phyloP scores from a whole-genome alignment of 1,140 invertebrate species.

The Drosophila orena region DNA sequence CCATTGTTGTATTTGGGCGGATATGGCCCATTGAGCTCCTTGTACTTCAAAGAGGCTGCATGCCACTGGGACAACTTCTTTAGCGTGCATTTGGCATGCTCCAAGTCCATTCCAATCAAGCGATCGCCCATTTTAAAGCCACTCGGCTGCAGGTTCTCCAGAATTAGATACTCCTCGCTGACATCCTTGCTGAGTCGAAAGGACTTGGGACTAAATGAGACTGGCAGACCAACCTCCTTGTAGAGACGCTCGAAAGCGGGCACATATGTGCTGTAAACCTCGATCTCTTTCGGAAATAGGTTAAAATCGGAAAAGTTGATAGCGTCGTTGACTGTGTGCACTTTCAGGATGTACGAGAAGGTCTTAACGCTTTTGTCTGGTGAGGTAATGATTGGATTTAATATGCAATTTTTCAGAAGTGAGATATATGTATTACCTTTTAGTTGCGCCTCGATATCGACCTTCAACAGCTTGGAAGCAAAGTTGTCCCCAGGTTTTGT shows the following conservation, averaged over 20 bases:
- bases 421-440: constrained; percentile 17
- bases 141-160: constrained; percentile 29
- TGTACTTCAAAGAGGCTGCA: constrained; percentile 85
- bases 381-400: not conserved
- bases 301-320: constrained; percentile 30
- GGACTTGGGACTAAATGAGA: constrained; percentile 47
- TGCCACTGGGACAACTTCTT: constrained; percentile 86
- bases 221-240: constrained; percentile 18
- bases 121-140: constrained; percentile 52
- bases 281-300: constrained; percentile 49
- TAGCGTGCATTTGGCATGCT: constrained; percentile 85
- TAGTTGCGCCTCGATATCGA: constrained; percentile 45
- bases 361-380: constrained; percentile 35
- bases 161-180: constrained; percentile 28
- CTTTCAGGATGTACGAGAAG: constrained; percentile 44
- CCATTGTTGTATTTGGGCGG: constrained; percentile 25
- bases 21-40: constrained; percentile 52
- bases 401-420: not conserved
- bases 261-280: constrained; percentile 43
- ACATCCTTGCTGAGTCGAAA: constrained; percentile 32
- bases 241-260: constrained; percentile 49
- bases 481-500: constrained; percentile 58
- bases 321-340: not conserved
- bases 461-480: constrained; percentile 28
- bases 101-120: constrained; percentile 85